Evolutionary conservation across 2,888 invertebrate species (phyloP), one percentile per base, ranked within the genome.

Genomic region (Troides aeacus): DNA sequence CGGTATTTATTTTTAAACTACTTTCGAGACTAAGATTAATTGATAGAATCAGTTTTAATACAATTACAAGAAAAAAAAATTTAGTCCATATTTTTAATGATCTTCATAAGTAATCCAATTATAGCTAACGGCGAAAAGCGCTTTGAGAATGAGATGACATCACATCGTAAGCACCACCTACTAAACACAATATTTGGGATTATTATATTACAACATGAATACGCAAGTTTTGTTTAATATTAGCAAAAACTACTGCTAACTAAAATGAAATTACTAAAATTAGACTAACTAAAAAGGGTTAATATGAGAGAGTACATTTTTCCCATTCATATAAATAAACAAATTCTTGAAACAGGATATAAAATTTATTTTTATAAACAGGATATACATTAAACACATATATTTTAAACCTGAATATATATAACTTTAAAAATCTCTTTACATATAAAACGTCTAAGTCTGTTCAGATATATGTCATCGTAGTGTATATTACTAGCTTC

Each of bases 1-100:
- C 81, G 81, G 80, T 77, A 76, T 18, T 69, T 77, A 76, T 18
- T 69, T 72, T 74, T 70, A 75, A 77, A 78, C 77, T 76, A 76
- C 74, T 74, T 79, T 79, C 72, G 72, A 73, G 75, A 81, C 75
- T 75, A 74, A 79, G 78, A 79, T 82, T 79, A 79, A 81, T 81
- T 78, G 77, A 79, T 77, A 74, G 62, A 71, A 36, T 57, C 64
- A 24, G 67, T 64, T 66, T 53, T 61, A 64, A 21, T 15, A 3
- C 1, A n/a, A 42, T 63, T 58, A 24, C n/a, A 46, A 46, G 15
- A 30, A 46, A 63, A 46, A 30, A 53, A 10, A 63, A 46, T 30
- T 21, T 23, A 21, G 57, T 42, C 42, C 42, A 30, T 5, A 6
- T 24, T 53, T 62, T 46, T n/a, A 17, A n/a, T 24, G 23, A 50